A percentile compares a stretch with the other conserved stretches of the same genome.
These are phyloP conservation scores for Hydractinia echinata DNA, from an alignment of 30 jellyfish, hydroid and myxozoan species.

Conservation along the genomic window DNA sequence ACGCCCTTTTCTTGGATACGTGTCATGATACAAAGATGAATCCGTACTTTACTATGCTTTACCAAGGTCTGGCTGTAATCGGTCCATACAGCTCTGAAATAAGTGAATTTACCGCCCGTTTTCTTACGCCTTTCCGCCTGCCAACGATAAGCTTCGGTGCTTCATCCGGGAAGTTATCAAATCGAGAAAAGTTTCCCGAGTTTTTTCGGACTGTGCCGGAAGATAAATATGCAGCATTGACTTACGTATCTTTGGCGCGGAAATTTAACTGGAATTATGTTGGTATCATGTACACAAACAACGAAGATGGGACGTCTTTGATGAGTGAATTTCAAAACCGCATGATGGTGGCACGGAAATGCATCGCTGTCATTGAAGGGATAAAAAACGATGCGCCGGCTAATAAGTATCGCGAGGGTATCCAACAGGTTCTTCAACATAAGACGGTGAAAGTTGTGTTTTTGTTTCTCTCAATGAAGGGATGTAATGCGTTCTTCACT, in stretches of 20 bases:
- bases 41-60: slow-evolving; percentile 6
- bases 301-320: slow-evolving; percentile 46
- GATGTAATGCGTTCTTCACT: slow-evolving; percentile 30
- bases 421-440: slow-evolving; percentile 27
- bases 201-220: slow-evolving; percentile 69
- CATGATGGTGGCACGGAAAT: slow-evolving; percentile 26
- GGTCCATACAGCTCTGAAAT: slow-evolving; percentile 43
- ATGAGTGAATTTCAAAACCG: slow-evolving; percentile 9
- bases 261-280: slow-evolving; percentile 56
- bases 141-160: slow-evolving; percentile 55
- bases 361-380: slow-evolving; percentile 38
- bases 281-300: slow-evolving; percentile 47
- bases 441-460: slow-evolving; percentile 40
- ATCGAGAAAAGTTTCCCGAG: slow-evolving; percentile 32
- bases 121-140: not conserved
- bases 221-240: slow-evolving; percentile 25
- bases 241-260: slow-evolving; percentile 39
- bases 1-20: not conserved
- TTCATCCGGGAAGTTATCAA: slow-evolving; percentile 30
- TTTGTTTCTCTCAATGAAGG: slow-evolving; percentile 43
- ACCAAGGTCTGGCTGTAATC: not conserved
- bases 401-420: slow-evolving; percentile 4
- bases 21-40: slow-evolving; percentile 2
- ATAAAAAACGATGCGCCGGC: slow-evolving; percentile 13
- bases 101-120: slow-evolving; percentile 23